Percentiles rank a stretch among this genome's conserved stretches.
These are phyloP conservation scores for Heliangelus exortis DNA, from an alignment of 2,797 vertebrate genomes.

Conservation along the genomic window DNA sequence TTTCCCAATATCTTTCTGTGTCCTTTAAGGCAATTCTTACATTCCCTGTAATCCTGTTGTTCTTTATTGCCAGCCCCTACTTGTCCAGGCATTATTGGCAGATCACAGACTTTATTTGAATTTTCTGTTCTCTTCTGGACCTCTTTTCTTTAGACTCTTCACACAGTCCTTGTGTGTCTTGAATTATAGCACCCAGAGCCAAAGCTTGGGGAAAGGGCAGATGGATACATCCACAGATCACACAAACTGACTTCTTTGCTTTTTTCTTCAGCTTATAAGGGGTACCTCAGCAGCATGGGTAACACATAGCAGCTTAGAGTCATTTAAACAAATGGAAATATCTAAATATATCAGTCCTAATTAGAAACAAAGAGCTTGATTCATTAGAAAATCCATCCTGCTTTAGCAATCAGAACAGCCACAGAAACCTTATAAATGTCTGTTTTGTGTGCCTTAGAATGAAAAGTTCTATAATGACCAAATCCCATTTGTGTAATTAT, in stretches of 20 bases:
- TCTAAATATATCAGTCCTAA: neutral
- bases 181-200: neutral
- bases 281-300: neutral
- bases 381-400: neutral
- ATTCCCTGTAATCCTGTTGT: neutral
- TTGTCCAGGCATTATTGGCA: neutral
- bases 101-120: neutral
- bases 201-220: neutral
- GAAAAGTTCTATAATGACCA: conserved; percentile 44
- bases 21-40: neutral
- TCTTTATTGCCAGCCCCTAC: neutral
- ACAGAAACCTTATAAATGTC: conserved; percentile 23
- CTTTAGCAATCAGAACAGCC: neutral
- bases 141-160: neutral
- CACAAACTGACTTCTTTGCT: neutral
- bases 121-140: neutral
- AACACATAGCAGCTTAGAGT: neutral
- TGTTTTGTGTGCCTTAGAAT: neutral
- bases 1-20: neutral
- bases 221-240: neutral
- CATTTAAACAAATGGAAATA: conserved; percentile 3
- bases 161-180: no score
- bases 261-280: neutral
- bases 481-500: neutral
- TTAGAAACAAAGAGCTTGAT: neutral